Evolutionary conservation across 2,888 invertebrate genomes (phyloP), one percentile per base, ranked within the genome.

Genomic region (Beris morrisii): DNA sequence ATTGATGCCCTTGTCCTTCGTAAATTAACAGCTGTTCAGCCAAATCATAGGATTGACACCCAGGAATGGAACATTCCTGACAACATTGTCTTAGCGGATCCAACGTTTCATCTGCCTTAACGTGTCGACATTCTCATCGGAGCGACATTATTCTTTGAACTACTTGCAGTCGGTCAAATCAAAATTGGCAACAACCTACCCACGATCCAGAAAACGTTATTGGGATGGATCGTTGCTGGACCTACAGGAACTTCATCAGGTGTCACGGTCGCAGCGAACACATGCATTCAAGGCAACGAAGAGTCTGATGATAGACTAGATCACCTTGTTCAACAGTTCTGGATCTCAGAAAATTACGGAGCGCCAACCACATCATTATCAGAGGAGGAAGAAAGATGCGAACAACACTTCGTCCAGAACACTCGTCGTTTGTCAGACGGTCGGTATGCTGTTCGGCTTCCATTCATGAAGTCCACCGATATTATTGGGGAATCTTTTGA

Each of bases 61-160:
- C 22, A 22, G 22, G 22, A 22, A 2, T 22, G 22, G 22, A 22
- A 22, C 22, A 22, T 22, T 22, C 22, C 22, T 22, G 3, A 22
- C 22, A 22, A 22, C 22, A 22, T 22, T 22, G 22, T 22, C 22
- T 22, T 22, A 3, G 65, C 65, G 7, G 66, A 66, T 53, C 66
- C 53, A 31, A 46, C 9, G 7, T 66, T 66, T 54, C 44, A 61
- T 53, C 43, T 12, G 31, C 66, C 61, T n/a, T 28, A 54, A 45
- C 32, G 15, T 30, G 53, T 54, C 7, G 61, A 66, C 46, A 13
- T 66, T 5, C 59, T 59, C 13, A 32, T 66, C 45, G 66, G 66
- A 46, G 66, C 66, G 5, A 45, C 52, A 22, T 22, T 66, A 4
- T 44, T n/a, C 30, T 45, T 52, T 38, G 7, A 15, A 28, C 4